These are phyloP conservation scores for Anodontia alba DNA, from an alignment of 2,888 invertebrate genomes.

Conservation along the genomic window DNA sequence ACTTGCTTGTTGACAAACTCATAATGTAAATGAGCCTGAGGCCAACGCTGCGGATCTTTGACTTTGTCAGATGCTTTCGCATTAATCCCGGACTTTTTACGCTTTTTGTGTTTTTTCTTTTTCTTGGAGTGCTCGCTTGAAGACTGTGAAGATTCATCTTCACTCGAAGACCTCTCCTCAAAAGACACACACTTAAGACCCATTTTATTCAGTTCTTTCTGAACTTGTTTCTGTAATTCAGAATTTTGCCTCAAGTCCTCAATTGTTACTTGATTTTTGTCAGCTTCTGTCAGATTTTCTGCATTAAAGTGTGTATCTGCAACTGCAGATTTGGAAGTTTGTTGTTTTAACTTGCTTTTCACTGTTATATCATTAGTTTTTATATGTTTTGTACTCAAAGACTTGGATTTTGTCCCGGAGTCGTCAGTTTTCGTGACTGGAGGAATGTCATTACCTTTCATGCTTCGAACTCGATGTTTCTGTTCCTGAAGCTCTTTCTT, in stretches of 20 bases:
- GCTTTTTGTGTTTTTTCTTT: conserved; percentile 1
- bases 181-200: not conserved
- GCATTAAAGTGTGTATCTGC: not conserved
- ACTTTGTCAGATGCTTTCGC: conserved; percentile 4
- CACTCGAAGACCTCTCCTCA: not conserved
- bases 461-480: not conserved
- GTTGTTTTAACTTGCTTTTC: not conserved
- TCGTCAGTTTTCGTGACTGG: not conserved
- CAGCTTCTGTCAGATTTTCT: not conserved
- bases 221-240: not conserved
- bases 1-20: conserved; percentile 4
- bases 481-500: not conserved
- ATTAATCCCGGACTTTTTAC: conserved; percentile 7
- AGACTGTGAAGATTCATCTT: not conserved
- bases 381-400: not conserved
- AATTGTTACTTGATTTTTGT: not conserved
- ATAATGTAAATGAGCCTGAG: conserved; percentile 4
- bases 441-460: not conserved
- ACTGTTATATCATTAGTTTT: not conserved
- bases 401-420: not conserved
- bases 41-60: not conserved
- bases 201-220: not conserved
- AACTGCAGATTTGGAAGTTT: not conserved
- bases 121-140: not conserved
- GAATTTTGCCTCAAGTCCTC: not conserved